phyloP scores from a whole-genome alignment of 2,113 vertebrate species.

The Corynorhinus townsendii region DNA sequence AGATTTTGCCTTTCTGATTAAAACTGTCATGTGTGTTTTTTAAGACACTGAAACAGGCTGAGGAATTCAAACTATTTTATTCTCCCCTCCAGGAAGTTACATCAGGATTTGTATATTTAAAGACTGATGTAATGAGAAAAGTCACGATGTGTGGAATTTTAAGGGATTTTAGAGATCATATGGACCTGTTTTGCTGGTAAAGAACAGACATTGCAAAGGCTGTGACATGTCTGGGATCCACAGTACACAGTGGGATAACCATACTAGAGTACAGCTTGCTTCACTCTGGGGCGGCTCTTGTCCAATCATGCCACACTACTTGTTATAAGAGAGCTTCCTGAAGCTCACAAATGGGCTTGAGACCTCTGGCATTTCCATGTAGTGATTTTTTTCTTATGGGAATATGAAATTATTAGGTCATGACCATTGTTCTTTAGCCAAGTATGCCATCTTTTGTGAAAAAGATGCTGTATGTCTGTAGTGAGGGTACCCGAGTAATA shows the following conservation, averaged over 20 bases:
- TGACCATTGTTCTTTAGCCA: neutral
- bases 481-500: neutral
- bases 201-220: neutral
- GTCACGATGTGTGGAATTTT: neutral
- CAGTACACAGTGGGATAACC: neutral
- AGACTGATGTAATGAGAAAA: constrained; percentile 2
- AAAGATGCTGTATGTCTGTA: neutral
- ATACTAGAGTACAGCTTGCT: neutral
- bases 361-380: neutral
- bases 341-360: neutral
- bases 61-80: neutral
- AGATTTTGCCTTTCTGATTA: constrained; percentile 33
- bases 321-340: neutral
- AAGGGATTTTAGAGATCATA: neutral
- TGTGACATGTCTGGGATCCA: neutral
- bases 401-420: neutral
- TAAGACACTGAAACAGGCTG: neutral
- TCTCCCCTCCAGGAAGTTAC: neutral
- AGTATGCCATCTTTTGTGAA: constrained; percentile 8
- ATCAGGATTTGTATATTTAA: neutral
- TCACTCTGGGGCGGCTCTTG: neutral
- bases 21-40: neutral
- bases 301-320: neutral
- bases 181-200: neutral
- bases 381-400: neutral